Evolutionary conservation across 2,888 invertebrate genomes (phyloP).

Genomic region (Dichetophora obliterata): DNA sequence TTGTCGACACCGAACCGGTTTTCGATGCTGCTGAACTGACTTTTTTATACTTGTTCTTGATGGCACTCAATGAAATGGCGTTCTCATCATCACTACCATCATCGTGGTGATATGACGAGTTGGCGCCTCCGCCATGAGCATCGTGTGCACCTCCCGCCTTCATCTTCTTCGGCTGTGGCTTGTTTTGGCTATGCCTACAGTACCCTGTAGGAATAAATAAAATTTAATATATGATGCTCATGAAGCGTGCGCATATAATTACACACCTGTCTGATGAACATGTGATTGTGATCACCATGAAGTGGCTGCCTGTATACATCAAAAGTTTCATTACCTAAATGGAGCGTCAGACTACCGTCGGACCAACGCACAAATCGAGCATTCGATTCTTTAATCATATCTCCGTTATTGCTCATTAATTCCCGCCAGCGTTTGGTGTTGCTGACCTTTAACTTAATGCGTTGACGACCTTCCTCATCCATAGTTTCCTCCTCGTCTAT

Average conservation of each 20-base stretch:
- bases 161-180: constrained; percentile 72
- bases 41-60: constrained; percentile 93
- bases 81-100: constrained; percentile 95
- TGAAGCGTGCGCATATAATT: not conserved
- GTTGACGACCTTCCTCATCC: constrained; percentile 93
- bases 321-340: constrained; percentile 97
- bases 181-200: constrained; percentile 79
- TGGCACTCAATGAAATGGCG: constrained; percentile 91
- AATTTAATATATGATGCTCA: not conserved
- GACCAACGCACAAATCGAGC: constrained; percentile 97
- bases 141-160: constrained; percentile 66
- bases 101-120: constrained; percentile 72
- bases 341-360: constrained; percentile 96
- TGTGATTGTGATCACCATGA: constrained; percentile 96
- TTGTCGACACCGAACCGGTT: constrained; percentile 21
- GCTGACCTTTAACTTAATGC: constrained; percentile 93
- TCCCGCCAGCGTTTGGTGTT: constrained; percentile 98
- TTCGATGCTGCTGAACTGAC: constrained; percentile 66
- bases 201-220: constrained; percentile 73
- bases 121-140: constrained; percentile 64
- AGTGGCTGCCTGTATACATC: constrained; percentile 96
- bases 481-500: constrained; percentile 98
- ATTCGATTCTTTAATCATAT: constrained; percentile 90
- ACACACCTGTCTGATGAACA: constrained; percentile 88
- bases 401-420: constrained; percentile 83